Evolutionary conservation across 2,888 invertebrate species (phyloP).

Genomic region (Apocheima hispidaria): DNA sequence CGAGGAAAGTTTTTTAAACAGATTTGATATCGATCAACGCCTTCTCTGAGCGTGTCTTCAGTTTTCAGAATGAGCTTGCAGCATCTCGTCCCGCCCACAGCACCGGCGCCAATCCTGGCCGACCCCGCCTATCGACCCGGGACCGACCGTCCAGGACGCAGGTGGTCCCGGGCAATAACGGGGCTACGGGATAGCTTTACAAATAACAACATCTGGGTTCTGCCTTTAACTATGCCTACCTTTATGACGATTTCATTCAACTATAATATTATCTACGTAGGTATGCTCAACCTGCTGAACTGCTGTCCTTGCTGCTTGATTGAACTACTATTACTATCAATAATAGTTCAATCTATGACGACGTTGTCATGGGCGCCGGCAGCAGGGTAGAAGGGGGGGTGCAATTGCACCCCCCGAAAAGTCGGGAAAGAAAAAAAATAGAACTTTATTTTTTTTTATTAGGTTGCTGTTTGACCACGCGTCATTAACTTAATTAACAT

Average conservation of each 20-base stretch:
- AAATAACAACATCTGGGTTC: conserved; percentile 42
- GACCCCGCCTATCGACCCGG: conserved; percentile 76
- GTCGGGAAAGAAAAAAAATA: no score
- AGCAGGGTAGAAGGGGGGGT: no score
- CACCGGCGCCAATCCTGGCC: conserved; percentile 63
- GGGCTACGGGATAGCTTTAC: conserved; percentile 40
- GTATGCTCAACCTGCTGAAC: no score
- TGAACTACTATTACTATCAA: no score
- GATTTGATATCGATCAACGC: not conserved
- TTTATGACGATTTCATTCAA: not conserved
- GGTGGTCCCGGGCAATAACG: conserved; percentile 72
- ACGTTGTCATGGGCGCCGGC: no score
- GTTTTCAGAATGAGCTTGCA: conserved; percentile 27
- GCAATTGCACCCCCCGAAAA: no score
- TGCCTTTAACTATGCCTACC: conserved; percentile 18
- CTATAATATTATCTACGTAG: no score
- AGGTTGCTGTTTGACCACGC: no score
- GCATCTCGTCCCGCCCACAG: conserved; percentile 64
- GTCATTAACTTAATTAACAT: no score
- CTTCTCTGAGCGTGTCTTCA: not conserved
- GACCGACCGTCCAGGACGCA: conserved; percentile 63
- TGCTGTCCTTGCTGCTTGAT: no score
- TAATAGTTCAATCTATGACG: no score
- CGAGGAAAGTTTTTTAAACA: not conserved
- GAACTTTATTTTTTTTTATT: no score